phyloP scores from a whole-genome alignment of 2,113 vertebrate genomes.

The Verasper variegatus region DNA sequence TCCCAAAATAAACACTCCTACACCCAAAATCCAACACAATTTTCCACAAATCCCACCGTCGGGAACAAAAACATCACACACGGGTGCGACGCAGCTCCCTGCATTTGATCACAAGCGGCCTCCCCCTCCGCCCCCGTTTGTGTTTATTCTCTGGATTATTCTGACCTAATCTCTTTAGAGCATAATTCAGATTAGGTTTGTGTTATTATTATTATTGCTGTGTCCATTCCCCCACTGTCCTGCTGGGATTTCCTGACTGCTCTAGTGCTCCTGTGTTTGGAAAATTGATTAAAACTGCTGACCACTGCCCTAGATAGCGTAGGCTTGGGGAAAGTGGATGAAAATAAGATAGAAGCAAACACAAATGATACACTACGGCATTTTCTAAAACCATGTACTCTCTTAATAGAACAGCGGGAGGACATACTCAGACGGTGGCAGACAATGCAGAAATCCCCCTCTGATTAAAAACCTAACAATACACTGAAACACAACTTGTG shows the following conservation, averaged over 20 bases:
- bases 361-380: conserved; percentile 36
- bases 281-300: conserved; percentile 85
- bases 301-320: conserved; percentile 80
- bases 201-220: conserved; percentile 85
- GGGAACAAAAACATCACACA: conserved; percentile 39
- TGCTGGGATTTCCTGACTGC: conserved; percentile 72
- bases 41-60: conserved; percentile 58
- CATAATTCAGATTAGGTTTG: conserved; percentile 86
- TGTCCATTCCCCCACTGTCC: conserved; percentile 71
- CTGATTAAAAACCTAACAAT: conserved; percentile 23
- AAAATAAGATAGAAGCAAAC: conserved; percentile 62
- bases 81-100: conserved; percentile 28
- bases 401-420: conserved; percentile 31
- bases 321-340: conserved; percentile 58
- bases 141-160: conserved; percentile 85
- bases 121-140: conserved; percentile 56
- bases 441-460: conserved; percentile 17
- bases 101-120: conserved; percentile 54
- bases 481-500: conserved; percentile 24
- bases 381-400: conserved; percentile 55
- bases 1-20: conserved; percentile 66
- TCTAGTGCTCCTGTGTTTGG: conserved; percentile 64
- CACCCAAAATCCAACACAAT: conserved; percentile 53
- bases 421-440: not conserved
- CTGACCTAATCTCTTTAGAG: conserved; percentile 82